phyloP scores from a whole-genome alignment of 2,888 invertebrate genomes.

The Cataglyphis altisquamis region DNA sequence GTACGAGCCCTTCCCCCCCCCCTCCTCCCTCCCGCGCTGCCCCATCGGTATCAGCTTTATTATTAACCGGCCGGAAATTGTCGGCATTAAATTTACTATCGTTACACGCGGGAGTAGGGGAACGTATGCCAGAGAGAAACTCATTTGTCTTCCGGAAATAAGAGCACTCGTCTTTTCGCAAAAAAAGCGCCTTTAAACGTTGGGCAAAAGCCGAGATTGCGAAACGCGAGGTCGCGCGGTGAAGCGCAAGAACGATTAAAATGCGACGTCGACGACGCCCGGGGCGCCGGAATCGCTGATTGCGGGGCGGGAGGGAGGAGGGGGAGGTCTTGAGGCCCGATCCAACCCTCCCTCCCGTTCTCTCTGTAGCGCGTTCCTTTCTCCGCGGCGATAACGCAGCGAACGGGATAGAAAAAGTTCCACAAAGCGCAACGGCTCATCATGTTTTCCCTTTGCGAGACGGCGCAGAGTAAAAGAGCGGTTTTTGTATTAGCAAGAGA shows the following conservation, averaged over 20 bases:
- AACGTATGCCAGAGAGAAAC: neutral
- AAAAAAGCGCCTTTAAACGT: constrained; percentile 10
- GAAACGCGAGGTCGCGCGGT: constrained; percentile 22
- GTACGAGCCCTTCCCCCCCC: neutral
- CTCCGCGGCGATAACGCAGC: constrained; percentile 8
- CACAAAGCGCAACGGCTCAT: constrained; percentile 71
- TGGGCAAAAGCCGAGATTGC: constrained; percentile 9
- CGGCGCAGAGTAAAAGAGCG: constrained; percentile 62
- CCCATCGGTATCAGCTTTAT: neutral
- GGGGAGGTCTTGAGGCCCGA: neutral
- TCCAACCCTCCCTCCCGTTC: too few relatives aligned
- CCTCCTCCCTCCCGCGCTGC: too few relatives aligned
- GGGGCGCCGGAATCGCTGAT: constrained; percentile 31
- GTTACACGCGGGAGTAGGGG: neutral
- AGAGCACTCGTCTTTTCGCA: neutral
- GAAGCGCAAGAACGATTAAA: constrained; percentile 48
- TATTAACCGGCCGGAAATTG: neutral
- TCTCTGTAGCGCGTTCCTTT: constrained; percentile 16
- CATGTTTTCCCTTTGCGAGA: constrained; percentile 69
- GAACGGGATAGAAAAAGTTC: constrained; percentile 45
- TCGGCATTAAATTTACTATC: neutral
- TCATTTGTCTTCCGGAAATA: constrained; percentile 29
- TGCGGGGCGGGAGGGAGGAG: neutral
- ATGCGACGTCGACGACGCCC: constrained; percentile 36
- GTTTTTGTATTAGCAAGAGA: constrained; percentile 70